A percentile compares a stretch with the other conserved stretches of the same genome.
Evolutionary conservation across 2,113 vertebrate species (phyloP).

Genomic region (Mesembrinibis cayennensis): DNA sequence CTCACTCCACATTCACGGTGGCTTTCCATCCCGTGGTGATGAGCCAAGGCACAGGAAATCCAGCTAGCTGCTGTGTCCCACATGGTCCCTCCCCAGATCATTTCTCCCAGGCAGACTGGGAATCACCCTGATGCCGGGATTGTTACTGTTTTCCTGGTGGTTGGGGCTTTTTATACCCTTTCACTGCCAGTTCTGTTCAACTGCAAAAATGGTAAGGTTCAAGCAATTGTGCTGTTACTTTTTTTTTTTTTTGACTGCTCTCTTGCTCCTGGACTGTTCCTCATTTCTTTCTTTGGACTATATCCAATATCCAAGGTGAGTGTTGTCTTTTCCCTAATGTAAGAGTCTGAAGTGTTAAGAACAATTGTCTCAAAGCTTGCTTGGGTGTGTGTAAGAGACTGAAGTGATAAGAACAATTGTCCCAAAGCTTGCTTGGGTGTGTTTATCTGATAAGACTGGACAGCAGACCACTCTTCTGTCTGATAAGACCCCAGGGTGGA

Average conservation of each 20-base stretch:
- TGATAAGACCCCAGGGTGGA: no score
- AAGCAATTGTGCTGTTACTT: not conserved
- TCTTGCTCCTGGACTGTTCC: not conserved
- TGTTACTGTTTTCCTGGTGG: not conserved
- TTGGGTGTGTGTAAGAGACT: no score
- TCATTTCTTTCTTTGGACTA: not conserved
- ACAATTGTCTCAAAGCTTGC: no score
- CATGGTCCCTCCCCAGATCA: fast-evolving
- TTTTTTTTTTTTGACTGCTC: not conserved
- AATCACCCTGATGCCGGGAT: not conserved
- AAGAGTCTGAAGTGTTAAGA: no score
- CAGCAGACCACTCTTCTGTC: no score
- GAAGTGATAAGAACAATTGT: no score
- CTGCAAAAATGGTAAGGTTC: not conserved
- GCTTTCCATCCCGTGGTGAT: not conserved
- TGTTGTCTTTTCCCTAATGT: not conserved
- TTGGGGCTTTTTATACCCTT: not conserved
- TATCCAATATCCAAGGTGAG: not conserved
- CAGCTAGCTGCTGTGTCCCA: not conserved
- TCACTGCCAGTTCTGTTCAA: not conserved
- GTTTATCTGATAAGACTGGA: no score
- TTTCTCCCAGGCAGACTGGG: not conserved
- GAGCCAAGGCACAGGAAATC: not conserved
- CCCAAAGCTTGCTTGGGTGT: no score
- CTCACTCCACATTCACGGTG: not conserved